Conservation (phyloP, 2,888 invertebrate genomes). For the Proisotoma minuta region DNA sequence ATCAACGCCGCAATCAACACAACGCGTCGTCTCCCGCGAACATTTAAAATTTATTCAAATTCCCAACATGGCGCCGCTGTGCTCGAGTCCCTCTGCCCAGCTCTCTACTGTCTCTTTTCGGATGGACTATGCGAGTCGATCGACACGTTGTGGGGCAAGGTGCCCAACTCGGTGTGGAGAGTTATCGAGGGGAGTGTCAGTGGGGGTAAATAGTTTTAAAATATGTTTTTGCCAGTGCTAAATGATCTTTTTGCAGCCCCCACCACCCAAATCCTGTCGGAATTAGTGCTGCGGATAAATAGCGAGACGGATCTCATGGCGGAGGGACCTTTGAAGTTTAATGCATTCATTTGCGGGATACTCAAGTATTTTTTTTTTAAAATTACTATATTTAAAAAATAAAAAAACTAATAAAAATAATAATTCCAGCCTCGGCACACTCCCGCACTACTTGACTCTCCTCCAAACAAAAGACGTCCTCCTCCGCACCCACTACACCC, state of each 20-base stretch:
- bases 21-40: not conserved
- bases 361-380: conserved; percentile 65
- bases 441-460: conserved; percentile 86
- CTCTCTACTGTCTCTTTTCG: conserved; percentile 74
- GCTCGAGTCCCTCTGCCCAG: conserved; percentile 72
- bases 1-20: not conserved
- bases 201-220: conserved; percentile 57
- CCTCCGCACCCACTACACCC: conserved; percentile 69
- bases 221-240: conserved; percentile 10
- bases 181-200: conserved; percentile 82
- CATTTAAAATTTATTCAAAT: conserved; percentile 53
- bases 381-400: not conserved
- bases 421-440: conserved; percentile 65
- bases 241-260: conserved; percentile 57
- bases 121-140: conserved; percentile 77
- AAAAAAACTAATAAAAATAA: conserved; percentile 6
- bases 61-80: conserved; percentile 67
- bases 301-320: conserved; percentile 70
- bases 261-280: conserved; percentile 75
- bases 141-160: conserved; percentile 78
- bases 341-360: conserved; percentile 80
- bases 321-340: conserved; percentile 79
- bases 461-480: conserved; percentile 77
- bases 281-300: conserved; percentile 75
- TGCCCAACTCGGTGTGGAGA: conserved; percentile 83